These are phyloP conservation scores for Caenorhabditis sp. DNA, from an alignment of 2,888 invertebrate genomes.

Conservation along the genomic window DNA sequence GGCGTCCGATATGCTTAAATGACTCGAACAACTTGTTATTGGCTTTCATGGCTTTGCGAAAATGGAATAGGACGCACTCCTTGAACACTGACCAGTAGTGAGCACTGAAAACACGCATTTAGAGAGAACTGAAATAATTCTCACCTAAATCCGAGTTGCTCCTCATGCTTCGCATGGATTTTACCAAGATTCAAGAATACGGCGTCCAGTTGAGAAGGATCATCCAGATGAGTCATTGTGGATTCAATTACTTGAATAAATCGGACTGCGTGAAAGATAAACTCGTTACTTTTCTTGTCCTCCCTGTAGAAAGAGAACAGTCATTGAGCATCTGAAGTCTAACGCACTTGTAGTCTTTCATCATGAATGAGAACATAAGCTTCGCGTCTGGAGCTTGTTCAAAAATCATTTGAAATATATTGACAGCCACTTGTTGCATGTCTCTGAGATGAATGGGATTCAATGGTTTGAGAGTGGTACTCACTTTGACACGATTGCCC, in stretches of 20 bases:
- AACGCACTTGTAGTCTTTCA: constrained; percentile 63
- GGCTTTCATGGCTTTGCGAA: constrained; percentile 64
- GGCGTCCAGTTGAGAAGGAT: constrained; percentile 62
- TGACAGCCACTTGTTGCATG: constrained; percentile 64
- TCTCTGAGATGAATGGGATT: constrained; percentile 51
- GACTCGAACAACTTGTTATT: constrained; percentile 49
- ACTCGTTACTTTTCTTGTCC: constrained; percentile 70
- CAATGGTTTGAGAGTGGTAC: background rate
- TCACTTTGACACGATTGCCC: constrained; percentile 66
- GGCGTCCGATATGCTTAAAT: background rate
- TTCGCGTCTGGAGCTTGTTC: constrained; percentile 70
- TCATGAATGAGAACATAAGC: constrained; percentile 68
- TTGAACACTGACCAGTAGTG: constrained; percentile 71
- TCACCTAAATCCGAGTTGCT: constrained; percentile 70
- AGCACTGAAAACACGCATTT: constrained; percentile 40
- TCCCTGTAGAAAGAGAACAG: background rate
- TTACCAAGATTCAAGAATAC: constrained; percentile 67
- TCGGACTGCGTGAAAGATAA: constrained; percentile 69
- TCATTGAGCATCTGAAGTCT: no score
- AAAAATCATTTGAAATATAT: constrained; percentile 71
- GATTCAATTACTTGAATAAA: constrained; percentile 70
- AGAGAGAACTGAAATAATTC: background rate
- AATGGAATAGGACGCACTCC: constrained; percentile 69
- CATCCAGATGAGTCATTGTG: constrained; percentile 67
- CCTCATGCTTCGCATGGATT: constrained; percentile 69